phyloP scores from a whole-genome alignment of 2,888 invertebrate genomes.

The Drosophila meridiana region DNA sequence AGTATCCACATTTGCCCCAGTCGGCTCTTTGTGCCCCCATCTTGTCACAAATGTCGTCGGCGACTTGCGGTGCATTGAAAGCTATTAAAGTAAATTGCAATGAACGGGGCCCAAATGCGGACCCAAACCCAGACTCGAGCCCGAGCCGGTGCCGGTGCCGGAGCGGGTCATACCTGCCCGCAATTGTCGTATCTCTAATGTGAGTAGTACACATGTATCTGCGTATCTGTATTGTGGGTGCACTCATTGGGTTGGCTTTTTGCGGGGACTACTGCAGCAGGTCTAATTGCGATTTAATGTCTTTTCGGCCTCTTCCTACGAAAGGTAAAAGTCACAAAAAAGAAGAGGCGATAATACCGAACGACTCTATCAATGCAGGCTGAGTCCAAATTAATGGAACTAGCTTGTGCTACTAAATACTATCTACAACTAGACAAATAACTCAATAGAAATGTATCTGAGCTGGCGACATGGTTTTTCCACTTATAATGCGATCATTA shows the following conservation, averaged over 20 bases:
- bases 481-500: slow-evolving; percentile 50
- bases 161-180: slow-evolving; percentile 18
- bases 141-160: slow-evolving; percentile 1
- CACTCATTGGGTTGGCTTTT: slow-evolving; percentile 8
- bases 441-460: slow-evolving; percentile 16
- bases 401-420: slow-evolving; percentile 30
- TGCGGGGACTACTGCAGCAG: slow-evolving; percentile 51
- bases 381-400: slow-evolving; percentile 61
- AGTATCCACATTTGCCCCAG: slow-evolving; percentile 27
- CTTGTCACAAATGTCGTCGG: slow-evolving; percentile 21
- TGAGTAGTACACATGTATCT: slow-evolving; percentile 21
- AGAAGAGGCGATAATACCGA: slow-evolving; percentile 55
- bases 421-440: slow-evolving; percentile 30
- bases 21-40: slow-evolving; percentile 51
- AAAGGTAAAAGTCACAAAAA: slow-evolving; percentile 54
- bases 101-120: slow-evolving; percentile 32
- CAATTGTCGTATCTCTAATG: slow-evolving; percentile 28
- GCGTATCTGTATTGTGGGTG: slow-evolving; percentile 36
- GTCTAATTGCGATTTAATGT: slow-evolving; percentile 81
- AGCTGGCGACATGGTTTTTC: slow-evolving; percentile 9
- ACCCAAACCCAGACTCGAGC: neutral
- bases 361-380: slow-evolving; percentile 52
- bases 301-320: slow-evolving; percentile 65
- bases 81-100: slow-evolving; percentile 78
- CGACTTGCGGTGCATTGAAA: slow-evolving; percentile 66